A percentile compares a stretch with the other conserved stretches of the same genome.
Evolutionary conservation across 2,113 vertebrate genomes (phyloP).

Genomic region (Geococcyx californianus): DNA sequence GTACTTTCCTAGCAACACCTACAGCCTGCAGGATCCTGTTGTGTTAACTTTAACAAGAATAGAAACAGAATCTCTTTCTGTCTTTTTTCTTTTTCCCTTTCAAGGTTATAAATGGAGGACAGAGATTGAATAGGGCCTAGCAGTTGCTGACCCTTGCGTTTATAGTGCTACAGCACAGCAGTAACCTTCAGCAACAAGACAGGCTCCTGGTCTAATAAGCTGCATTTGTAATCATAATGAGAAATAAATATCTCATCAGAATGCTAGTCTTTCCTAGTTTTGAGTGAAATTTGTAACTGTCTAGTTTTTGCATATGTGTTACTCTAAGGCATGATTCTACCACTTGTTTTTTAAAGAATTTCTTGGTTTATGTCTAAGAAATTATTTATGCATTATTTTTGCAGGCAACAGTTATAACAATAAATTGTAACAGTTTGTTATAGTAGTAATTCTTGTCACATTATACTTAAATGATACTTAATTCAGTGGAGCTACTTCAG

Average conservation of each 20-base stretch:
- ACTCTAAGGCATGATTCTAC: neutral
- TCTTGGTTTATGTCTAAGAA: neutral
- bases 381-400: neutral
- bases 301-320: neutral
- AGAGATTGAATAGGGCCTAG: neutral
- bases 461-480: neutral
- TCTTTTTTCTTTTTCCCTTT: slow-evolving; percentile 27
- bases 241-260: slow-evolving; percentile 1
- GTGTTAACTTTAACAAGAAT: slow-evolving; percentile 40
- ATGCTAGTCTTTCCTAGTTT: neutral
- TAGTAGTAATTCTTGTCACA: neutral
- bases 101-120: neutral
- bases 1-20: slow-evolving; percentile 57
- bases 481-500: neutral
- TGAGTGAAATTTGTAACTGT: neutral
- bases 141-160: slow-evolving; percentile 20
- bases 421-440: neutral
- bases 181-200: neutral
- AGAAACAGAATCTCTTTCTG: slow-evolving; percentile 37
- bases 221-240: neutral
- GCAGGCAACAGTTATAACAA: neutral
- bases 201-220: neutral
- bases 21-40: slow-evolving; percentile 10
- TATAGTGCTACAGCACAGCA: neutral
- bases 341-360: neutral